These are phyloP conservation scores for Tapera naevia DNA, from an alignment of 2,797 vertebrate species.

Conservation along the genomic window DNA sequence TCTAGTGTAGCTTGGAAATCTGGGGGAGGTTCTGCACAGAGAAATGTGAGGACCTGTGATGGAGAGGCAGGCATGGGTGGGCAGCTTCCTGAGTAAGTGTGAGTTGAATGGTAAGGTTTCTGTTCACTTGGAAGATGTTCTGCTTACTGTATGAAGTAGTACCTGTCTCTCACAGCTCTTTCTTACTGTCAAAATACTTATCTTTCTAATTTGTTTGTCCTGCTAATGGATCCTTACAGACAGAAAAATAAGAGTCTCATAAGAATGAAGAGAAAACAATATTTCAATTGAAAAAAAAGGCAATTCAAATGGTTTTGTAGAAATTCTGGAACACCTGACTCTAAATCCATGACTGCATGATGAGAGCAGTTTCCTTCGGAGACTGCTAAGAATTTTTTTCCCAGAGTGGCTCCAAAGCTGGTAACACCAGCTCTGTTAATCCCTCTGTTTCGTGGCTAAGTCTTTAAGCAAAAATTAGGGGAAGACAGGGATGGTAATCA, in stretches of 20 bases:
- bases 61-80: not conserved
- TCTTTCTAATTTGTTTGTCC: not conserved
- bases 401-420: not conserved
- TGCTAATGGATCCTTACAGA: not conserved
- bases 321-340: not conserved
- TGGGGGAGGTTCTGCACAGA: not conserved
- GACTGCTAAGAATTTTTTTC: not conserved
- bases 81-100: rapidly evolving
- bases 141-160: not conserved
- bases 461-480: not conserved
- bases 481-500: not conserved
- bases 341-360: not conserved
- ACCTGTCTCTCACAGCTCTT: not conserved
- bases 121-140: not conserved
- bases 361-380: not conserved
- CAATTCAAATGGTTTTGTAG: not conserved
- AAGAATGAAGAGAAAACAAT: not conserved
- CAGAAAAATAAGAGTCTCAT: not conserved
- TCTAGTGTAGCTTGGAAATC: not conserved
- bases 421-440: not conserved
- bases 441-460: not conserved
- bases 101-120: not conserved
- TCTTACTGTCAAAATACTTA: not conserved
- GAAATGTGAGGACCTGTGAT: not conserved
- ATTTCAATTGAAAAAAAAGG: not conserved